Base-by-base conservation (phyloP, 2,113 vertebrate species). In the Psittacula cyanocephala region DNA sequence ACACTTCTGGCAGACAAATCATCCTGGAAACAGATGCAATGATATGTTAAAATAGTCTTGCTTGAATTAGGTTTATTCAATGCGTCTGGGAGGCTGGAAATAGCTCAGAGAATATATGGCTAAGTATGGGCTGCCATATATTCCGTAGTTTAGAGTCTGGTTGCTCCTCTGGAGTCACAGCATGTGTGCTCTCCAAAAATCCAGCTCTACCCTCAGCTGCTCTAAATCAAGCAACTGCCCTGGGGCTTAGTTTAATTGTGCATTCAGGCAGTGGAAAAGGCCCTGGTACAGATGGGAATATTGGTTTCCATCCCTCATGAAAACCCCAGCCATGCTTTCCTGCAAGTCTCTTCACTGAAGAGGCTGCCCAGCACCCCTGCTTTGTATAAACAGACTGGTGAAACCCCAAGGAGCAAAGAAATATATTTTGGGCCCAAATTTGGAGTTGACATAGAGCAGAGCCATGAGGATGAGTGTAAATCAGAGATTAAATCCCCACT, bases 171-270 rank as follows among this genome's bases (percentile, higher is more conserved):
- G 78, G n/a, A 96, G 17, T 89, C 71, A 77, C 59, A 88, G 70
- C 78, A 85, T 62, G 20, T 64, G 24, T 53, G 47, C 81, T 87
- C 28, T 88, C 91, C 37, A 72, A 91, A 94, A 91, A 52, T 52
- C 67, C 67, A 80, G 10, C 67, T 82, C 37, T 87, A 59, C 37
- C 12, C 59, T 91, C 81, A 91, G 59, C 52, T 69, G 63, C 89
- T 87, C 78, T 95, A 94, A 96, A 94, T 89, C 88, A 91, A 91
- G 50, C 29, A 70, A 25, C 59, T 79, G 72, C 47, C 52, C 69
- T 29, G 37, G 46, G 57, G 33, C 77, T 92, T 80, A 41, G 63
- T 67, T 72, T 49, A n/a, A 67, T 39, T 74, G 50, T 69, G n/a
- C 46, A 59, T 65, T 91, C 70, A 80, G 65, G 62, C 67, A 72